These are phyloP conservation scores for Meles meles DNA, from an alignment of 2,113 vertebrate species.

Conservation along the genomic window DNA sequence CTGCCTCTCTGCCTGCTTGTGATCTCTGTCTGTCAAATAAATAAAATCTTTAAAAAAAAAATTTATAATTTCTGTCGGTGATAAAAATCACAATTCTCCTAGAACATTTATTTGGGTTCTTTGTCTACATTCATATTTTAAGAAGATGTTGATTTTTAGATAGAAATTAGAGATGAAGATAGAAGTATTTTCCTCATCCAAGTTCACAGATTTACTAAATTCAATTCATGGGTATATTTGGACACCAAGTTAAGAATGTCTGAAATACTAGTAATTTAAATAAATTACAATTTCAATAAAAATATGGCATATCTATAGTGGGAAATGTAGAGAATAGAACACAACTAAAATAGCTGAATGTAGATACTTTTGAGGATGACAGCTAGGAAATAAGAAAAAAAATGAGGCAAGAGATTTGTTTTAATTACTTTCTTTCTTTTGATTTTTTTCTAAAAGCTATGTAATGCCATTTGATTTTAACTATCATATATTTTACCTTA, in stretches of 20 bases:
- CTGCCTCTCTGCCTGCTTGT: too few relatives aligned
- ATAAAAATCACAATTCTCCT: neutral
- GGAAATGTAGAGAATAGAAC: neutral
- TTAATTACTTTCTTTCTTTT: neutral
- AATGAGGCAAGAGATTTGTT: neutral
- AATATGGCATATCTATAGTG: neutral
- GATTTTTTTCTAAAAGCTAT: neutral
- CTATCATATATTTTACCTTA: neutral
- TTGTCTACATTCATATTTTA: neutral
- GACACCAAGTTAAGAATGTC: neutral
- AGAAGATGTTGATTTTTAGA: neutral
- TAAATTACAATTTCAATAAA: neutral
- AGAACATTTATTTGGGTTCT: neutral
- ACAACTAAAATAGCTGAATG: neutral
- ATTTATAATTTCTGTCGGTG: neutral
- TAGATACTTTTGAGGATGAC: neutral
- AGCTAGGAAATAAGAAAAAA: neutral
- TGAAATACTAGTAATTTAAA: neutral
- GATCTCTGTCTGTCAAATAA: too few relatives aligned
- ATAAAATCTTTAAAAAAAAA: too few relatives aligned
- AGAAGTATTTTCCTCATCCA: neutral
- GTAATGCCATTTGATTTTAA: neutral
- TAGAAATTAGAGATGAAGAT: neutral
- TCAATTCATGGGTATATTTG: neutral
- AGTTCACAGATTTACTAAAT: neutral